phyloP scores from a whole-genome alignment of 1,140 invertebrate species.

The Eurytemora carolleeae region DNA sequence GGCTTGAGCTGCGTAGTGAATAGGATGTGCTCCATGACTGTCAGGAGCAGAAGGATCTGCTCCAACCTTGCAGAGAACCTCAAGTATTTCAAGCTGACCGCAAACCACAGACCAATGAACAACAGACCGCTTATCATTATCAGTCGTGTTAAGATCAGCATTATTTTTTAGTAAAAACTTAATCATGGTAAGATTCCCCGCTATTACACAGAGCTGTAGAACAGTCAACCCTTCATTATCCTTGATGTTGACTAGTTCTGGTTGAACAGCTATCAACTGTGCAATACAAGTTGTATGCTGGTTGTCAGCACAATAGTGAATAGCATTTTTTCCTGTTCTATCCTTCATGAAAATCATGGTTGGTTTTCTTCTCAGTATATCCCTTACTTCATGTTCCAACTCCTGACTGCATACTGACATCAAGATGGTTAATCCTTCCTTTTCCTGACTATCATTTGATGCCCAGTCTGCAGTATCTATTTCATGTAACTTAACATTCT shows the following conservation, averaged over 20 bases:
- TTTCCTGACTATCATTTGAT: too few relatives aligned
- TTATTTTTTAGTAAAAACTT: background rate
- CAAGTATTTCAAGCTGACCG: background rate
- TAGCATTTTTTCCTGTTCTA: constrained; percentile 56
- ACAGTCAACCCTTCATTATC: background rate
- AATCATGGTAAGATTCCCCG: background rate
- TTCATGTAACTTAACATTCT: too few relatives aligned
- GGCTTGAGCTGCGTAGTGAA: background rate
- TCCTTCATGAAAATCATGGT: constrained; percentile 23
- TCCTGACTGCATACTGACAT: background rate
- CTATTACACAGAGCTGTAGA: background rate
- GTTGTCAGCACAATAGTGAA: constrained; percentile 75
- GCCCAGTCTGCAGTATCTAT: too few relatives aligned
- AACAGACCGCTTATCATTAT: background rate
- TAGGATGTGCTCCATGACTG: background rate
- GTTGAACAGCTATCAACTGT: constrained; percentile 27
- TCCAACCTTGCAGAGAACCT: background rate
- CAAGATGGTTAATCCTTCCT: background rate
- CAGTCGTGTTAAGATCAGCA: background rate
- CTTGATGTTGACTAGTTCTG: too few relatives aligned
- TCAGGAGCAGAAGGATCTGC: background rate
- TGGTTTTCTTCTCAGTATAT: background rate
- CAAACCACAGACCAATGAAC: background rate
- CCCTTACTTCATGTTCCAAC: background rate
- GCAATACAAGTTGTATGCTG: constrained; percentile 29